Evolutionary conservation across 1,140 invertebrate genomes (phyloP), one percentile per base, ranked within the genome.

Genomic region (Monomorium pharaonis): DNA sequence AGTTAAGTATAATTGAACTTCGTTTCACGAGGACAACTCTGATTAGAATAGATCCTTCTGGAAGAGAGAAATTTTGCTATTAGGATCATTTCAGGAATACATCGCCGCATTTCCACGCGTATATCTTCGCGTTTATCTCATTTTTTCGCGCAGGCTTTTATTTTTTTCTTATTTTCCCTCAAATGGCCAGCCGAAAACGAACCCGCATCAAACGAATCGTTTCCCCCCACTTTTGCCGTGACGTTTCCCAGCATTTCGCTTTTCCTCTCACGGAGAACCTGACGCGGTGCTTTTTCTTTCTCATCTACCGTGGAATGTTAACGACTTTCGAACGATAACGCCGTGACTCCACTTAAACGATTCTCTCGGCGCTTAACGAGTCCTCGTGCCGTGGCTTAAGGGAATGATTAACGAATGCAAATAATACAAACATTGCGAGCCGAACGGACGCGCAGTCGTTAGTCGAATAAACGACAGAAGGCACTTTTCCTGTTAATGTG

Each of bases 281-380:
- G 37, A 6, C 37, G 37, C 37, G 10, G 37, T 16, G 63, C 42
- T 54, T 69, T 70, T 54, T 44, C 70, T n/a, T 76, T 47, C 33
- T 24, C 63, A 69, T 18, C 62, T 49, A 62, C 49, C 18, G 49
- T 27, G 85, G 85, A 86, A 86, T 86, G 80, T 86, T 86, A 86
- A 86, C 80, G 80, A 86, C 80, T 84, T 86, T 75, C 56, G 70
- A 86, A 84, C 80, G 85, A 86, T 86, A 86, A 84, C 81, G 69
- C 78, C 65, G 56, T 60, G 78, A 86, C 54, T 84, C 44, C 58
- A 74, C 67, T 65, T 51, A 86, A 85, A 86, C 47, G 85, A 18
- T 70, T 86, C 85, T 51, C 62, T 44, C 9, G 67, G 37, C 65
- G 67, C 67, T 86, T 86, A 83, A 86, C 85, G 85, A 86, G 76